A percentile compares a stretch with the other conserved stretches of the same genome.
Evolutionary conservation across 2,113 vertebrate genomes (phyloP).

Genomic region (Trichomycterus rosablanca): DNA sequence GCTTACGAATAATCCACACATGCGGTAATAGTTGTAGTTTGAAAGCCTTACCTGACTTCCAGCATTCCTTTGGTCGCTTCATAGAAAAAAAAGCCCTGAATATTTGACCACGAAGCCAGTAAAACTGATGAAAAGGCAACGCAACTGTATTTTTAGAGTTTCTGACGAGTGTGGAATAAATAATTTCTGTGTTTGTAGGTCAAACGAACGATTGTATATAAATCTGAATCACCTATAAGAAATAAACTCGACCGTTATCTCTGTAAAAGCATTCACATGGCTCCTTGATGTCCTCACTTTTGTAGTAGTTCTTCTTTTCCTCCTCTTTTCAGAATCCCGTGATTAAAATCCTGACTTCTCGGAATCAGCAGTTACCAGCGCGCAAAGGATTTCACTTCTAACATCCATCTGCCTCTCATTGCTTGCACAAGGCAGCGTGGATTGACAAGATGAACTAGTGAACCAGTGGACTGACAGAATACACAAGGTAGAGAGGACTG

Average conservation of each 20-base stretch:
- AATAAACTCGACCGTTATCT: background rate
- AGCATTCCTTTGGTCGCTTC: constrained; percentile 45
- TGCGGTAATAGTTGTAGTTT: constrained; percentile 45
- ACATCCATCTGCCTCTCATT: constrained; percentile 42
- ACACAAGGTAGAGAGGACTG: constrained; percentile 45
- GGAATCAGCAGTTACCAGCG: constrained; percentile 41
- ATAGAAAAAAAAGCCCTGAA: constrained; percentile 28
- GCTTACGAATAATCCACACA: constrained; percentile 51
- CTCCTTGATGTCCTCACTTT: too few relatives aligned
- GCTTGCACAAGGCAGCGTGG: constrained; percentile 40
- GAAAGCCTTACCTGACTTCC: constrained; percentile 71
- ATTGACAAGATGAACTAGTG: constrained; percentile 47
- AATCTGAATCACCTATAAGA: too few relatives aligned
- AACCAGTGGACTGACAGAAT: constrained; percentile 48
- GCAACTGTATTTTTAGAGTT: constrained; percentile 17
- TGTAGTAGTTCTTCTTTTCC: constrained; percentile 23
- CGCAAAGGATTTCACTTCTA: constrained; percentile 44
- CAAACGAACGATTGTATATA: too few relatives aligned
- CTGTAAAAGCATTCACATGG: background rate
- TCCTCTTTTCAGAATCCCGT: constrained; percentile 33
- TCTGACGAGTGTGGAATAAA: background rate
- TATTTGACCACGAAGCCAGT: constrained; percentile 32
- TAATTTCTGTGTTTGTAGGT: too few relatives aligned
- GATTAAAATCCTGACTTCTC: constrained; percentile 29
- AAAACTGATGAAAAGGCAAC: constrained; percentile 25